phyloP scores from a whole-genome alignment of 2,113 vertebrate species.

The Lampris megalopsis region DNA sequence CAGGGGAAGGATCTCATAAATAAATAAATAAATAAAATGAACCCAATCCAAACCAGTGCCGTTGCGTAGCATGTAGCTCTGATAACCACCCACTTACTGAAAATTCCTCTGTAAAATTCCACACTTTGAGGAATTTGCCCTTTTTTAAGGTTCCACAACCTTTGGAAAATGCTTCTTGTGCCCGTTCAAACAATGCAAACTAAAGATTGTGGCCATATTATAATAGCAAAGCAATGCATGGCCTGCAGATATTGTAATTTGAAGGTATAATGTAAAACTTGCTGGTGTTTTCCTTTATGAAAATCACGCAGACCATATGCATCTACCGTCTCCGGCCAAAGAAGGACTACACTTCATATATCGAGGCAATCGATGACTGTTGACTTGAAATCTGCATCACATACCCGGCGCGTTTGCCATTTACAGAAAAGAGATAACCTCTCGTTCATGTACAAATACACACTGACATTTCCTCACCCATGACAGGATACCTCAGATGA shows the following conservation, averaged over 20 bases:
- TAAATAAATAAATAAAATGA: too few relatives aligned
- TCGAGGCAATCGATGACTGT: neutral
- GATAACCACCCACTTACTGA: too few relatives aligned
- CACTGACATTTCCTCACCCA: too few relatives aligned
- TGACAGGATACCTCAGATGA: too few relatives aligned
- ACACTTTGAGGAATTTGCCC: too few relatives aligned
- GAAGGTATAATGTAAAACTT: neutral
- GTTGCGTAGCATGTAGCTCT: too few relatives aligned
- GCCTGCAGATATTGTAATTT: conserved; percentile 17
- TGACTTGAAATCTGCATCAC: neutral
- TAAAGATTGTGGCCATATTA: conserved; percentile 1
- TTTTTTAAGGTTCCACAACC: neutral
- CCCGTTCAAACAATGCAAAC: conserved; percentile 14
- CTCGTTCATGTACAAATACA: neutral
- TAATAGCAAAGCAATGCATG: neutral
- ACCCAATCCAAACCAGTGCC: too few relatives aligned
- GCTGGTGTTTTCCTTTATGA: neutral
- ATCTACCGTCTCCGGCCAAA: neutral
- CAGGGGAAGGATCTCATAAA: too few relatives aligned
- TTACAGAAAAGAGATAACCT: neutral
- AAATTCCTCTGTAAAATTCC: too few relatives aligned
- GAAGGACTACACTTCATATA: neutral
- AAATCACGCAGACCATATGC: neutral
- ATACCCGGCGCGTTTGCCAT: neutral
- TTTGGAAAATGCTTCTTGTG: neutral